Evolutionary conservation across 2,888 invertebrate species (phyloP), one percentile per base, ranked within the genome.

Genomic region (Ischnus inquisitorius): DNA sequence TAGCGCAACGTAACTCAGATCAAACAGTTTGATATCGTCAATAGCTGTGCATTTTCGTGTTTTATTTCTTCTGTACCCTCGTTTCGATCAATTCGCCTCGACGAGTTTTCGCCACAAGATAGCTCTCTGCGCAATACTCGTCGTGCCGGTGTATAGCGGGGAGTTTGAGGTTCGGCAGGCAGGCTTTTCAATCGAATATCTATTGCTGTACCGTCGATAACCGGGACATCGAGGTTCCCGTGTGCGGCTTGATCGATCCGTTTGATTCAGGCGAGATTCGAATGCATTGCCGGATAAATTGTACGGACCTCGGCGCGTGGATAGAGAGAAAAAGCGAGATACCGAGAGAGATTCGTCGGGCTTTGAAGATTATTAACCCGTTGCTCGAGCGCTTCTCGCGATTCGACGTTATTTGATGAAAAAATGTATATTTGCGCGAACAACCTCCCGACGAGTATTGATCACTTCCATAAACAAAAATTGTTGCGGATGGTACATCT

Each of bases 211-310:
- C 54, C 57, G 64, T 41, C 71, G 77, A 72, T 72, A 57, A 57
- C 48, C 57, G 43, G 16, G 39, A 19, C 57, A 60, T 71, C 39
- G 41, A 48, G 39, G 39, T 77, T 82, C 22, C 60, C 25, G 62
- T 71, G 74, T 74, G 57, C 57, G 51, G 43, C 34, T 46, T 54
- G 76, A 81, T 81, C 75, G 82, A 72, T 48, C 67, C 67, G 82
- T 82, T 82, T 77, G 82, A 82, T 82, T 76, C 71, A 1, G 54
- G 46, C 28, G 62, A 22, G 64, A 14, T n/a, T 60, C 60, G 25
- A 16, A 19, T 25, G 46, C 28, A 43, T 25, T 43, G 34, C 25
- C 5, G 14, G 43, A 48, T 54, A 54, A n/a, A 4, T 1, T 12
- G 43, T 12, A 5, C 34, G 8, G 34, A 34, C 34, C 34, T 34